Base-by-base conservation (phyloP, 2,113 vertebrate genomes). In the Lamprotornis superbus region DNA sequence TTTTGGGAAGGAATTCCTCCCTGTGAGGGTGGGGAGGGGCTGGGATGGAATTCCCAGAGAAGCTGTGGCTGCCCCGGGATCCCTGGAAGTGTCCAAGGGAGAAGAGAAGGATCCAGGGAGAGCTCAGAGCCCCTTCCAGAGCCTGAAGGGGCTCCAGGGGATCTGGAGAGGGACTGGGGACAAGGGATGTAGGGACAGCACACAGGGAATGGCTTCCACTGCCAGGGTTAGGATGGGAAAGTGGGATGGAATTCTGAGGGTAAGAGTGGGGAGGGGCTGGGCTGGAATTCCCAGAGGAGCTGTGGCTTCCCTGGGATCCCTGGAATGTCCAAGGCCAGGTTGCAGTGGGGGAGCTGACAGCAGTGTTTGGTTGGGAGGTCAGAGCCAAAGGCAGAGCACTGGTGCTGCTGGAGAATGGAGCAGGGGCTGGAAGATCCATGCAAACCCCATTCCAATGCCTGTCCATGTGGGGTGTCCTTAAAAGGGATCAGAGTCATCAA, bases 391-490 rank as follows among this genome's bases (percentile, higher is more conserved):
- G n/a, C n/a, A n/a, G n/a, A n/a, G n/a, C n/a, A n/a, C n/a, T n/a
- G n/a, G n/a, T n/a, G n/a, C n/a, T n/a, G n/a, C n/a, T 42, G 0
- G 15, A 1, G 8, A 25, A 50, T 15, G 49, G 81, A 55, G 30
- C 61, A 39, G 3, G 47, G 61, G n/a, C 59, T 49, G 52, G 39
- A 77, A 23, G 1, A 35, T 33, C 83, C 92, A 30, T 33, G 53
- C 23, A 22, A 64, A 39, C 42, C 57, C 47, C 31, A 4, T 44
- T 67, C 63, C 79, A 5, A 2, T 9, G 23, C 69, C 83, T 59
- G 73, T 49, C 68, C 57, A 35, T 4, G 0, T 0, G 0, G 61
- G 60, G 39, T 27, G 69, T 47, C 80, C 30, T 67, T 33, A 2
- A 37, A 53, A 76, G 39, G 77, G 42, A 33, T 24, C 19, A 9